Evolutionary conservation across 2,888 invertebrate genomes (phyloP).

Genomic region (Thelaira solivaga): DNA sequence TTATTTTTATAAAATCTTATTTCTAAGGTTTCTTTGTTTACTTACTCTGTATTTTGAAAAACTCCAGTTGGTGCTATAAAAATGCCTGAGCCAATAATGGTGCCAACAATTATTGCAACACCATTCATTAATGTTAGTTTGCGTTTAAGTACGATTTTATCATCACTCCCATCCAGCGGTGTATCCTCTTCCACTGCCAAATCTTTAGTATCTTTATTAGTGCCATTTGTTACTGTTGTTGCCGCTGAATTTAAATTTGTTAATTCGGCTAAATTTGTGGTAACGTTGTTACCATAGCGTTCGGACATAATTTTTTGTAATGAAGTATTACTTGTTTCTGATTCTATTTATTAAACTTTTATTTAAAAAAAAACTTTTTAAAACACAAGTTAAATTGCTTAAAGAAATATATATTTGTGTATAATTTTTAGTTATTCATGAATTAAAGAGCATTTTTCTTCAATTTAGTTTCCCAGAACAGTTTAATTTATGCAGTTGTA

Average conservation of each 20-base stretch:
- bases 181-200: not conserved
- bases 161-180: slow-evolving; percentile 63
- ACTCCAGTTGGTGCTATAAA: slow-evolving; percentile 94
- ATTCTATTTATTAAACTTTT: not conserved
- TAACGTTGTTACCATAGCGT: slow-evolving; percentile 71
- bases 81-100: slow-evolving; percentile 94
- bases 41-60: slow-evolving; percentile 82
- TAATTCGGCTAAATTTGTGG: slow-evolving; percentile 67
- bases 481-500: no score
- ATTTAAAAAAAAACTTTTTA: not conserved
- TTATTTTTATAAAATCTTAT: not conserved
- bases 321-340: not conserved
- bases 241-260: slow-evolving; percentile 22
- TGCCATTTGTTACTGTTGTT: slow-evolving; percentile 1
- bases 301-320: slow-evolving; percentile 66
- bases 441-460: not conserved
- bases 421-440: not conserved
- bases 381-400: not conserved
- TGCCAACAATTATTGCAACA: slow-evolving; percentile 91
- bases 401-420: not conserved
- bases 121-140: slow-evolving; percentile 91
- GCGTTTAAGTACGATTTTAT: slow-evolving; percentile 85
- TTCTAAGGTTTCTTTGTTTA: slow-evolving; percentile 59
- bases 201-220: slow-evolving; percentile 27
- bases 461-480: not conserved